phyloP scores from a whole-genome alignment of 2,797 vertebrate species.

The Enteromius mattozi region DNA sequence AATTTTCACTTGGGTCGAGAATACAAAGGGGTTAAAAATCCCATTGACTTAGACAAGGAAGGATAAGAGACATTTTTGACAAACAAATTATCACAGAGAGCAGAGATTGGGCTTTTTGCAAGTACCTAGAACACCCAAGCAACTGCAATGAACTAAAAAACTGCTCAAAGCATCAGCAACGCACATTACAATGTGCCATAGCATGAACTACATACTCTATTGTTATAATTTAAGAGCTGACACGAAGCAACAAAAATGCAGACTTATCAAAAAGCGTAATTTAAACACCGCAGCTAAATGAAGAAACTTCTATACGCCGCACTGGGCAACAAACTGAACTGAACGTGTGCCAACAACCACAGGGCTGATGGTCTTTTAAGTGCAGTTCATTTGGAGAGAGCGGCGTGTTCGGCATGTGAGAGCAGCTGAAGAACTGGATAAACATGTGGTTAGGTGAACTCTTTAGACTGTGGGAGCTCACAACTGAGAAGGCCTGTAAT shows the following conservation, averaged over 20 bases:
- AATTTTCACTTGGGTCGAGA: neutral
- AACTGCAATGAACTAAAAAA: neutral
- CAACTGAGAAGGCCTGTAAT: conserved; percentile 40
- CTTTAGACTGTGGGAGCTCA: conserved; percentile 35
- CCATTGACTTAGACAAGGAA: neutral
- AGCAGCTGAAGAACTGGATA: conserved; percentile 44
- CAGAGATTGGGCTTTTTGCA: neutral
- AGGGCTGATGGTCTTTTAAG: conserved; percentile 35
- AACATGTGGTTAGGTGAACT: conserved; percentile 54
- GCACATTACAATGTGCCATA: neutral
- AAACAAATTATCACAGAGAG: neutral
- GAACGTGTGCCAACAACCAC: conserved; percentile 32
- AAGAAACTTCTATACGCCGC: conserved; percentile 32
- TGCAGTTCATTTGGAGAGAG: conserved; percentile 26
- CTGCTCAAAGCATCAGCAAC: neutral
- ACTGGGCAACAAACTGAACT: conserved; percentile 7
- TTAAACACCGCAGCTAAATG: conserved; percentile 17
- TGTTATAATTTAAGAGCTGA: neutral
- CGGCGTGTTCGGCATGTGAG: conserved; percentile 31
- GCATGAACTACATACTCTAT: neutral
- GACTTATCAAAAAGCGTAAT: conserved; percentile 8
- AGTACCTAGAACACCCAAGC: neutral
- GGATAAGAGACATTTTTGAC: neutral
- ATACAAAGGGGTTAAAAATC: neutral
- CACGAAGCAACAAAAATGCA: neutral